phyloP scores from a whole-genome alignment of 2,797 vertebrate species.

The Cichlasoma orientale region DNA sequence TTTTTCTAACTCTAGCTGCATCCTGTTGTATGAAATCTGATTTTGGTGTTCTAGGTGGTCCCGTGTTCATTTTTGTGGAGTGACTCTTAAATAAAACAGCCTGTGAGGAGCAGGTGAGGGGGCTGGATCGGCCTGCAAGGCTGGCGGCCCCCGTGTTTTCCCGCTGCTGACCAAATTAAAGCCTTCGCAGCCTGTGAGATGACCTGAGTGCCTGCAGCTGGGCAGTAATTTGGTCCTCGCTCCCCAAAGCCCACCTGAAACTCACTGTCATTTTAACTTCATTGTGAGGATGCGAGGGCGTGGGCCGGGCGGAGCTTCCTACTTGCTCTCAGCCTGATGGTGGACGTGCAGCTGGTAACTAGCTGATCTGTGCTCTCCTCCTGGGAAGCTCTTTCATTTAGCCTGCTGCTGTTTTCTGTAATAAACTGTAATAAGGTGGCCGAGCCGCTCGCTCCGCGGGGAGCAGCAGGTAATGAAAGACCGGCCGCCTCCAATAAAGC shows the following conservation, averaged over 20 bases:
- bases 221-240: conserved; percentile 36
- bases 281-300: not conserved
- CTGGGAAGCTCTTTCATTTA: conserved; percentile 71
- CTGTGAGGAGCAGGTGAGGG: not conserved
- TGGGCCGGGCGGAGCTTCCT: not conserved
- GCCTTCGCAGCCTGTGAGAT: conserved; percentile 6
- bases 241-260: conserved; percentile 52
- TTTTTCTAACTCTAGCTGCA: not conserved
- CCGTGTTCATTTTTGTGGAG: not conserved
- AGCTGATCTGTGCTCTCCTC: conserved; percentile 57
- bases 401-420: conserved; percentile 66
- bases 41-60: not conserved
- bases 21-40: not conserved
- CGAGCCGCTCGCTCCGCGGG: conserved; percentile 64
- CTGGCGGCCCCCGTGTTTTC: not conserved
- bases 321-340: not conserved
- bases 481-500: conserved; percentile 71
- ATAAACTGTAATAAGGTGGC: conserved; percentile 78
- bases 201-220: conserved; percentile 28
- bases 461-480: conserved; percentile 76
- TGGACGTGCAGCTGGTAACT: conserved; percentile 48
- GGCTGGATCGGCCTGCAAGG: not conserved
- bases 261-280: conserved; percentile 21
- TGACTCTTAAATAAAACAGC: not conserved
- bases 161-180: conserved; percentile 35